phyloP scores from a whole-genome alignment of 1,140 invertebrate species.

The Mamestra configurata region DNA sequence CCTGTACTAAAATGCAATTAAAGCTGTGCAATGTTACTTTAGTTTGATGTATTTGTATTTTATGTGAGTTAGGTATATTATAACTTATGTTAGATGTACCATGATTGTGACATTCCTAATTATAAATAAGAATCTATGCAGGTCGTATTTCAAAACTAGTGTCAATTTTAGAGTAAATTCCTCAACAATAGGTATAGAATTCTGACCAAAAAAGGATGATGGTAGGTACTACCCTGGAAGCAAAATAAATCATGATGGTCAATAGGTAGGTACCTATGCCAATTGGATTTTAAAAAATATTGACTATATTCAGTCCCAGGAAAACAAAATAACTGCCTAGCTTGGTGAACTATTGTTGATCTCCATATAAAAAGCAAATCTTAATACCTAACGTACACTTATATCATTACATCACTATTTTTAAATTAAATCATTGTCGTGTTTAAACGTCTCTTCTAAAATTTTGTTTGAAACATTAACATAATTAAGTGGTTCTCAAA shows the following conservation, averaged over 20 bases:
- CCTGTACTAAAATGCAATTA: slow-evolving; percentile 68
- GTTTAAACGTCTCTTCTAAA: slow-evolving; percentile 87
- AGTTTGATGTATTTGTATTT: slow-evolving; percentile 10
- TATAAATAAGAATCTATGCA: background rate
- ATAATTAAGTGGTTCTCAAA: slow-evolving; percentile 88
- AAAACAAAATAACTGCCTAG: background rate
- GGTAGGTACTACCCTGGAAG: no score
- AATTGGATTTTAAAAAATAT: background rate
- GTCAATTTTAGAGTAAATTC: no score
- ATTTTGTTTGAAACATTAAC: slow-evolving; percentile 88
- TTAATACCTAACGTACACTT: background rate
- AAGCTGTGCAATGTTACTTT: slow-evolving; percentile 51
- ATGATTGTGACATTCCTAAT: background rate
- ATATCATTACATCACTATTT: slow-evolving; percentile 46
- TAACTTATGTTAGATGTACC: background rate
- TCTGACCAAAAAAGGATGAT: no score
- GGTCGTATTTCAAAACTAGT: no score
- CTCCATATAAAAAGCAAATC: slow-evolving; percentile 4
- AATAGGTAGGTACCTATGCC: no score
- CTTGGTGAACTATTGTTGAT: background rate
- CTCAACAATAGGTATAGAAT: no score
- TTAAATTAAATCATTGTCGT: slow-evolving; percentile 78
- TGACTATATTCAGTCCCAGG: background rate
- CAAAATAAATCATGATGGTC: no score
- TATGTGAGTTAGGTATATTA: background rate